These are phyloP conservation scores for Eremobia ochroleuca DNA, from an alignment of 2,888 invertebrate species.

Conservation along the genomic window DNA sequence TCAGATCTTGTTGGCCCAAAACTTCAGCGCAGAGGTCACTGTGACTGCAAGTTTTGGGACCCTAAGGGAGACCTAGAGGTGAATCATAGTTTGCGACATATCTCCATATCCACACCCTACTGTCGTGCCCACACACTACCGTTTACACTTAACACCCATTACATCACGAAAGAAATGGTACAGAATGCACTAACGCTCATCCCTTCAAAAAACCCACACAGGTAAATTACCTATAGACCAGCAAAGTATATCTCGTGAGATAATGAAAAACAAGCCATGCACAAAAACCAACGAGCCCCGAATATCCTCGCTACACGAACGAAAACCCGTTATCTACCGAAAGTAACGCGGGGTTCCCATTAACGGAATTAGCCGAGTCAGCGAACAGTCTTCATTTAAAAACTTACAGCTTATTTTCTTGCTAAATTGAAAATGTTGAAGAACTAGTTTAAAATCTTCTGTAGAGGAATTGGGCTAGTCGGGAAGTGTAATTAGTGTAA, in stretches of 20 bases:
- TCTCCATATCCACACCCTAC: too few species aligned
- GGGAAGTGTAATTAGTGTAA: constrained; percentile 48
- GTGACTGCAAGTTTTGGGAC: too few species aligned
- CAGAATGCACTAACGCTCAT: not conserved
- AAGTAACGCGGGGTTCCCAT: constrained; percentile 56
- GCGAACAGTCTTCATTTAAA: constrained; percentile 66
- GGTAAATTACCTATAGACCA: constrained; percentile 13
- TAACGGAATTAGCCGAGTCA: constrained; percentile 70
- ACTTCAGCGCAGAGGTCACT: too few species aligned
- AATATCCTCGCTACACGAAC: constrained; percentile 27
- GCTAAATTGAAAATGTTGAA: constrained; percentile 72
- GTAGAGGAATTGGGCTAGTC: constrained; percentile 41
- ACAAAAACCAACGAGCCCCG: constrained; percentile 39
- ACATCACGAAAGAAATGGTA: not conserved
- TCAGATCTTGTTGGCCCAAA: too few species aligned
- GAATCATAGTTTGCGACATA: too few species aligned
- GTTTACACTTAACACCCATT: too few species aligned
- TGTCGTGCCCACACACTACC: too few species aligned
- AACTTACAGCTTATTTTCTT: constrained; percentile 68
- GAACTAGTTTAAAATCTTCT: constrained; percentile 64
- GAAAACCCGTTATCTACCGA: constrained; percentile 32
- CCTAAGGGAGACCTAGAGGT: too few species aligned
- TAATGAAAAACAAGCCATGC: constrained; percentile 37
- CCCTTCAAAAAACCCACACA: not conserved
- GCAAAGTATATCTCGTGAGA: constrained; percentile 25